A percentile compares a stretch with the other conserved stretches of the same genome.
Conservation (phyloP, 1,140 invertebrate genomes). For the Phthorimaea operculella region DNA sequence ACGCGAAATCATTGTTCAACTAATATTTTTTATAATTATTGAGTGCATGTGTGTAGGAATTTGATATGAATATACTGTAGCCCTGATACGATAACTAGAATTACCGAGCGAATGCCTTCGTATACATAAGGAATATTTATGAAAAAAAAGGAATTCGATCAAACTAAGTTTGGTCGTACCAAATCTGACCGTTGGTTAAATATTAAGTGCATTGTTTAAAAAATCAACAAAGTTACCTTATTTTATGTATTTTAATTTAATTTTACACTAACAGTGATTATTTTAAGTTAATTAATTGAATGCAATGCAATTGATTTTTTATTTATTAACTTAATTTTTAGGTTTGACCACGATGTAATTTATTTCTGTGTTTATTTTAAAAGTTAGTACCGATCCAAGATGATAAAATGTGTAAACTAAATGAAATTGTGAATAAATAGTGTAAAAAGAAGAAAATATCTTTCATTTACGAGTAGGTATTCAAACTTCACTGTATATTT, state of each 20-base stretch:
- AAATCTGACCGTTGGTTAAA: too few relatives aligned
- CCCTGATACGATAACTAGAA: too few relatives aligned
- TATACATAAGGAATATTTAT: too few relatives aligned
- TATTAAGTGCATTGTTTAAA: too few relatives aligned
- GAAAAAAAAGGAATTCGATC: too few relatives aligned
- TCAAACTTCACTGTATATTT: too few relatives aligned
- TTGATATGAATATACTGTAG: too few relatives aligned
- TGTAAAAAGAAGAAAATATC: background rate
- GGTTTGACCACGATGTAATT: conserved; percentile 9
- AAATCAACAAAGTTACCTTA: background rate
- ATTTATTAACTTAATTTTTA: conserved; percentile 2
- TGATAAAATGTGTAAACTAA: background rate
- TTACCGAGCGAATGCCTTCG: too few relatives aligned
- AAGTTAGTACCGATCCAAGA: background rate
- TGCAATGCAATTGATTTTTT: background rate
- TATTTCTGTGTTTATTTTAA: conserved; percentile 1
- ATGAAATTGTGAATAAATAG: conserved; percentile 5
- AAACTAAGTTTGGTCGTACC: too few relatives aligned
- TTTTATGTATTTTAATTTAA: background rate
- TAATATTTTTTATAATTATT: too few relatives aligned
- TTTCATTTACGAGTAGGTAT: background rate
- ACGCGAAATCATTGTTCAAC: too few relatives aligned
- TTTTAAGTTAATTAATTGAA: conserved; percentile 6
- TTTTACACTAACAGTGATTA: conserved; percentile 2
- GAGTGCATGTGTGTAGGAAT: too few relatives aligned